phyloP scores from a whole-genome alignment of 2,113 vertebrate genomes.

The Gopherus evgoodei region DNA sequence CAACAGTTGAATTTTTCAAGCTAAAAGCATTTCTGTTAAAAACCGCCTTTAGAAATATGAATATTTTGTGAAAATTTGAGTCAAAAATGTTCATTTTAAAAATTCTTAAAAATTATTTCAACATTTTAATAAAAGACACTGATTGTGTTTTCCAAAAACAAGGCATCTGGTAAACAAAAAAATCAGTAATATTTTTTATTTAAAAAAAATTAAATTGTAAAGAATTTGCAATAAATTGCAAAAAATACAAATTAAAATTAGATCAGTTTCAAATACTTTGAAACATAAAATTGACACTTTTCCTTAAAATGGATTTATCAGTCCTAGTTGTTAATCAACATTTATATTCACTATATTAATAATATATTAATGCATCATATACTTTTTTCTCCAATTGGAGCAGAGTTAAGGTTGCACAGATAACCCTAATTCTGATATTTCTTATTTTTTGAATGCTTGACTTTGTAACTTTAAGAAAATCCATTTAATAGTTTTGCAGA shows the following conservation, averaged over 20 bases:
- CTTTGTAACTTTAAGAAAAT: background rate
- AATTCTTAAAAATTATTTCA: background rate
- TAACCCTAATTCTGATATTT: background rate
- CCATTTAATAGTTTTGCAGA: background rate
- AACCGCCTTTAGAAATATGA: background rate
- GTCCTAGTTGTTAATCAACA: background rate
- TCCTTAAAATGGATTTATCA: background rate
- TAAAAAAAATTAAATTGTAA: background rate
- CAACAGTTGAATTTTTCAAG: background rate
- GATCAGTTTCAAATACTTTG: background rate
- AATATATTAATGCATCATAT: background rate
- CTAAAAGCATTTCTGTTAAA: background rate
- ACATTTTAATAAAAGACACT: background rate
- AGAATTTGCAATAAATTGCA: background rate
- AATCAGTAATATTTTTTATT: background rate
- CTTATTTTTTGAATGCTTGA: background rate
- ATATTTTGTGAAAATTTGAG: background rate
- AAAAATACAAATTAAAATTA: background rate
- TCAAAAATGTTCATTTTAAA: background rate
- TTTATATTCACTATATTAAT: background rate
- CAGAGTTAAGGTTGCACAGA: background rate
- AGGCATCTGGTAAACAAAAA: background rate
- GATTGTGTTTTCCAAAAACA: background rate
- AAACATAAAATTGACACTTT: background rate
- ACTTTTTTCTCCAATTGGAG: background rate